A percentile compares a stretch with the other conserved stretches of the same genome.
These are phyloP conservation scores for Empidonax traillii DNA, from an alignment of 2,113 vertebrate genomes.

Conservation along the genomic window DNA sequence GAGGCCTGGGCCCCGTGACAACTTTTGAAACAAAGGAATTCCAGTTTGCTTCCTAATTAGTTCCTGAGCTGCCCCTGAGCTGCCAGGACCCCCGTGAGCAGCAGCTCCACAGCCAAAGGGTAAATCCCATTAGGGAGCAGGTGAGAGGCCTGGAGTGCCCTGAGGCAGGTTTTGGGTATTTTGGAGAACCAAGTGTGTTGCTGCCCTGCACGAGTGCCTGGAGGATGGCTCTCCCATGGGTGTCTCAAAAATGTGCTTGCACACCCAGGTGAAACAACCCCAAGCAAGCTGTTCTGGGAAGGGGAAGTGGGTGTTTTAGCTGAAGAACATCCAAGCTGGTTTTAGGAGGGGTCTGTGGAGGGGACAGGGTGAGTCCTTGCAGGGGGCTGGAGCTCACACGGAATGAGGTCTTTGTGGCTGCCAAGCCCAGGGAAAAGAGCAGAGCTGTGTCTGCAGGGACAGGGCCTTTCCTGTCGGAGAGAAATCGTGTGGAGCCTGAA, in stretches of 20 bases:
- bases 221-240: background rate
- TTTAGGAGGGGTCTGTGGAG: background rate
- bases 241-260: background rate
- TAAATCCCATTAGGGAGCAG: background rate
- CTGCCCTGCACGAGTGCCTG: background rate
- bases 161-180: background rate
- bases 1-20: background rate
- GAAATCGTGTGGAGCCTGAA: background rate
- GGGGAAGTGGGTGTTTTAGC: background rate
- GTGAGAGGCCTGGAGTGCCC: background rate
- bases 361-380: background rate
- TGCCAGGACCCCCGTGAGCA: background rate
- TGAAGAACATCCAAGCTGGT: background rate
- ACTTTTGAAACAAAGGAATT: background rate
- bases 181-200: background rate
- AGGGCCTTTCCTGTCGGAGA: background rate
- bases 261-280: background rate
- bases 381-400: background rate
- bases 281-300: background rate
- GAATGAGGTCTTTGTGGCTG: background rate
- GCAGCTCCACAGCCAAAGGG: conserved; percentile 16
- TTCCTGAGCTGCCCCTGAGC: background rate
- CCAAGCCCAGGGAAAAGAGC: background rate
- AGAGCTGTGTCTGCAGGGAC: background rate
- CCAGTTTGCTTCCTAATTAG: background rate